Percentiles rank a stretch among this genome's conserved stretches.
These are phyloP conservation scores for Climacteris rufus DNA, from an alignment of 2,113 vertebrate species.

Conservation along the genomic window DNA sequence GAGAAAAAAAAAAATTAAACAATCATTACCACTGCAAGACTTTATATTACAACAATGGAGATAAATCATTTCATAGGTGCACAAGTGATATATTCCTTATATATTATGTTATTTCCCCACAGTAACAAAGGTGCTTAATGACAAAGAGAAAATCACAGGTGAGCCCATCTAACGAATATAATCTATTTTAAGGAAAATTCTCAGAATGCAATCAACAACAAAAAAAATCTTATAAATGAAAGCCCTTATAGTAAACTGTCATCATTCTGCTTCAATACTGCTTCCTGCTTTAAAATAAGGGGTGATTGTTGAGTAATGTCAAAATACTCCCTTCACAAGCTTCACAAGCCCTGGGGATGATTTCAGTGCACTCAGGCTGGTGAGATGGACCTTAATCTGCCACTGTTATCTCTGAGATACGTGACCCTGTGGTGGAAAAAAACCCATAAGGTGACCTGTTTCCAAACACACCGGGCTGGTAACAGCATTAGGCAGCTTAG, in stretches of 20 bases:
- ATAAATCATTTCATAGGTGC: neutral
- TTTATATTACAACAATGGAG: neutral
- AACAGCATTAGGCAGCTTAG: neutral
- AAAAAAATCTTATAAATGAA: neutral
- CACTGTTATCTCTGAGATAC: neutral
- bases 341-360: neutral
- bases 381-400: neutral
- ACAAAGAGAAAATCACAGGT: neutral
- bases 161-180: neutral
- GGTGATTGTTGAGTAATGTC: neutral
- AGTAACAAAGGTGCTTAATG: neutral
- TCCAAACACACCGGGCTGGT: neutral
- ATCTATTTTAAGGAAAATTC: neutral
- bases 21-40: neutral
- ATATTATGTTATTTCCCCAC: neutral
- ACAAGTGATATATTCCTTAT: neutral
- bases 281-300: neutral
- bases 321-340: neutral
- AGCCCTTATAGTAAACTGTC: neutral
- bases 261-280: neutral
- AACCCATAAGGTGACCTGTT: neutral
- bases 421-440: neutral
- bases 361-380: neutral
- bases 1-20: neutral
- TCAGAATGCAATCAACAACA: neutral